These are phyloP conservation scores for Struthio camelus DNA, from an alignment of 2,113 vertebrate species.

Conservation along the genomic window DNA sequence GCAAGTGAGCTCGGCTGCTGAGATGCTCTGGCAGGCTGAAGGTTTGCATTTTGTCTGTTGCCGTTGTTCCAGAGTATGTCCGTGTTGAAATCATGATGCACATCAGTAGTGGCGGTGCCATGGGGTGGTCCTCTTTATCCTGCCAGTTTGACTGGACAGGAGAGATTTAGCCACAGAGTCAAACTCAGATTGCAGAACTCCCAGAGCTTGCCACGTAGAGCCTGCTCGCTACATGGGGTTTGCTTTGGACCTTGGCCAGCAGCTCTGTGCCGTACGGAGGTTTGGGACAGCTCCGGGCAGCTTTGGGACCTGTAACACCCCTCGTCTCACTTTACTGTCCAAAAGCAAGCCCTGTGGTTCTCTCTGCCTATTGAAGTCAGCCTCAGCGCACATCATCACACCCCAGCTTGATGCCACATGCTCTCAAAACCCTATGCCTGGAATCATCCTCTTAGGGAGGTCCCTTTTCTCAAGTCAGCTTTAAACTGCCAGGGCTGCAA, in stretches of 20 bases:
- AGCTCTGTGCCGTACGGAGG: neutral
- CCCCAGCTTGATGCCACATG: rapidly evolving
- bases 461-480: neutral
- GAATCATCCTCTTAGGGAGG: too few species aligned
- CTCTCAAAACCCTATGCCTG: neutral
- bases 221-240: neutral
- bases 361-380: neutral
- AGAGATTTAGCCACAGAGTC: neutral
- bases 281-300: neutral
- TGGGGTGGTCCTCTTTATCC: neutral
- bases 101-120: neutral
- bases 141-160: neutral
- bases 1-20: neutral
- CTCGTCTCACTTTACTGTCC: neutral
- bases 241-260: neutral
- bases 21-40: neutral
- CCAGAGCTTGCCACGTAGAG: neutral
- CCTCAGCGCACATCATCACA: neutral
- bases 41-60: neutral
- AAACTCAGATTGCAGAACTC: neutral
- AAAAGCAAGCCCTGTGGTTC: neutral
- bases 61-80: neutral
- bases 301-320: neutral
- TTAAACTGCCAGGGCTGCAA: neutral
- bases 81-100: neutral